Evolutionary conservation across 2,113 vertebrate species (phyloP), one percentile per base, ranked within the genome.

Genomic region (Myodes glareolus): DNA sequence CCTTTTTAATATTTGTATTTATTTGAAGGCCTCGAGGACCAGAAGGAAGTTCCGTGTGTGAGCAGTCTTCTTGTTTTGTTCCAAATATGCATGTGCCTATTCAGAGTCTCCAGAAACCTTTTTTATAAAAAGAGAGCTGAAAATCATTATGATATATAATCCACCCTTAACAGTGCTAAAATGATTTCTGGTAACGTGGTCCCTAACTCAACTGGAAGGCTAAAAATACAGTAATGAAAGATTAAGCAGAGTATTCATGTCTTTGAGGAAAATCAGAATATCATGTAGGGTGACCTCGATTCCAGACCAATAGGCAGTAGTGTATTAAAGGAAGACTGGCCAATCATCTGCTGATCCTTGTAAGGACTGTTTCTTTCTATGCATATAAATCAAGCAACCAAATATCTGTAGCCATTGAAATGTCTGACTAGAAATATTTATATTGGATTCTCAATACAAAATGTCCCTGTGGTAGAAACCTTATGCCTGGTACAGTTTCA

Each of bases 351-450:
- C 98, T 98, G 98, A 98, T 98, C 98, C 98, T 98, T 98, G 98
- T 97, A 98, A 99, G 98, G 98, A 98, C 98, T 98, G 98, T 98
- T 98, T 98, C 97, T 98, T 98, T 98, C 98, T 99, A 99, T 99
- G 98, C 98, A 99, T 98, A 98, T 98, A 98, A 98, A 98, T 98
- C 98, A 98, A 98, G 97, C 98, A 98, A 98, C 98, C 98, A 99
- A 99, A 99, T 99, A 98, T 98, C 98, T 98, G 98, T 98, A 99
- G 98, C 98, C 98, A 98, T 98, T 98, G 98, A 98, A 98, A 98
- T 98, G 98, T 98, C 95, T 92, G 94, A 98, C 98, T 98, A 98
- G 98, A 99, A 98, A 98, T 98, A 98, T 98, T 99, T 98, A 98
- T 98, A 98, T 98, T 98, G 98, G 97, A 98, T 98, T 98, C 98